A percentile compares a stretch with the other conserved stretches of the same genome.
Evolutionary conservation across 2,888 invertebrate genomes (phyloP).

Genomic region (Diarsia mendica): DNA sequence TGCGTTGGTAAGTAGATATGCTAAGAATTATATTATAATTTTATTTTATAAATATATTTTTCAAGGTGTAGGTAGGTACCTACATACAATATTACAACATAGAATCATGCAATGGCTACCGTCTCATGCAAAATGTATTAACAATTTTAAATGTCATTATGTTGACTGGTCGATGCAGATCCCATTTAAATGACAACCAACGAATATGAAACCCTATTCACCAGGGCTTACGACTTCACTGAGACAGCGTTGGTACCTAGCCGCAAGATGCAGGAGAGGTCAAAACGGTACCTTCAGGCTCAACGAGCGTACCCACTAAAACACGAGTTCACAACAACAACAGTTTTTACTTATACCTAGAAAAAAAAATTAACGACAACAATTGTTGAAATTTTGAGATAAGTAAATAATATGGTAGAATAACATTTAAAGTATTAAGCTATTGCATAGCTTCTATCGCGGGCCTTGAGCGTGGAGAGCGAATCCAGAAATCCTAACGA

Average conservation of each 20-base stretch:
- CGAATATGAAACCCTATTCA: background rate
- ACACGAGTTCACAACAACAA: too few relatives aligned
- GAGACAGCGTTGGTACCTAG: background rate
- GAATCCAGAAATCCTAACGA: too few relatives aligned
- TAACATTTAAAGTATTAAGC: too few relatives aligned
- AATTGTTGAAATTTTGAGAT: too few relatives aligned
- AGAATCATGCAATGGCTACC: conserved; percentile 12
- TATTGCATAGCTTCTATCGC: too few relatives aligned
- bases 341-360: too few relatives aligned
- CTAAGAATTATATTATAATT: background rate
- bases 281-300: too few relatives aligned
- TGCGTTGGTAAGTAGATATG: background rate
- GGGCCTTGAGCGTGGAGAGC: too few relatives aligned
- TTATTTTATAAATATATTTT: too few relatives aligned
- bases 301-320: too few relatives aligned
- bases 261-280: background rate
- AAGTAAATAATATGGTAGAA: too few relatives aligned
- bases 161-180: background rate
- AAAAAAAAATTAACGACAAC: too few relatives aligned
- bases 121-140: conserved; percentile 8
- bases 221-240: background rate
- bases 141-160: background rate
- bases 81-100: background rate
- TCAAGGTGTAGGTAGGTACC: background rate
- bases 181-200: background rate